Conservation (phyloP, 2,797 vertebrate genomes). For the Gila robusta region DNA sequence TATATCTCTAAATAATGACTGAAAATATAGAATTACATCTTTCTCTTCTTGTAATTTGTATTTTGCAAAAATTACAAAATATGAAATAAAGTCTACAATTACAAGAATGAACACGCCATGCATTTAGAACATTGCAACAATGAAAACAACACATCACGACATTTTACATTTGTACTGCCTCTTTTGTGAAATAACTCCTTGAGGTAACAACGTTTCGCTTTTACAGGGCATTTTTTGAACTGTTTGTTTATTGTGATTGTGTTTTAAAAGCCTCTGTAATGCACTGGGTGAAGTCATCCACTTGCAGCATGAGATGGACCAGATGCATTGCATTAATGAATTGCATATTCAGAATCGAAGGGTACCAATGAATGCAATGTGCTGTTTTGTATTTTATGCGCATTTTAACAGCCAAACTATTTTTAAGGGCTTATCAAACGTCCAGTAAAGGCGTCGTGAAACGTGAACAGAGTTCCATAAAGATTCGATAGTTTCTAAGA, state of each 20-base stretch:
- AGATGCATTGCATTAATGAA: constrained; percentile 49
- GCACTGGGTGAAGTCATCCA: not conserved
- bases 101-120: not conserved
- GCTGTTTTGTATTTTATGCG: constrained; percentile 44
- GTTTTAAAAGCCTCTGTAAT: constrained; percentile 30
- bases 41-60: not conserved
- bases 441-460: constrained; percentile 63
- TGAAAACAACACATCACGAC: not conserved
- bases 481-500: constrained; percentile 51
- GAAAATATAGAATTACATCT: not conserved
- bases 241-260: not conserved
- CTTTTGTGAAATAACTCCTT: not conserved
- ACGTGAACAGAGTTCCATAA: constrained; percentile 63
- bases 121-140: not conserved
- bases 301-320: constrained; percentile 4
- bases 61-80: not conserved
- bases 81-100: not conserved
- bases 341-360: constrained; percentile 41
- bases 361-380: constrained; percentile 8
- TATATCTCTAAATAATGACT: not conserved
- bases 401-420: constrained; percentile 57
- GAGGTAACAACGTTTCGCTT: not conserved
- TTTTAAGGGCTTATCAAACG: constrained; percentile 61
- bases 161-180: not conserved
- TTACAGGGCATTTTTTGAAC: not conserved